These are phyloP conservation scores for Triplophysa bombifrons DNA, from an alignment of 2,797 vertebrate genomes.

Conservation along the genomic window DNA sequence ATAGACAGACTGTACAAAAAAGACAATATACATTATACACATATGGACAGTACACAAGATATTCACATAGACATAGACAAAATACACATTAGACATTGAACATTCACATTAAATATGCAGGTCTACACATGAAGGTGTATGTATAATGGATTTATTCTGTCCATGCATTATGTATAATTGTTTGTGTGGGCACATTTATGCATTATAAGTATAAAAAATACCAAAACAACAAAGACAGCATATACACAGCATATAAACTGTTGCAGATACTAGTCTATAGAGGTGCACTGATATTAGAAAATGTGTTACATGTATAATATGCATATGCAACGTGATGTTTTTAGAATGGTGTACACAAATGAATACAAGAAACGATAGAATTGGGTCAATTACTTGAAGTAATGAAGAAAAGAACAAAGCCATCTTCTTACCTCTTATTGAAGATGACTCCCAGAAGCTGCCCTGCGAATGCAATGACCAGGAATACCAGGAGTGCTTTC, in stretches of 20 bases:
- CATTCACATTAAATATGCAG: no score
- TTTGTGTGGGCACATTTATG: no score
- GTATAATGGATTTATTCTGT: background rate
- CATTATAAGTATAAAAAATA: background rate
- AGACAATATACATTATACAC: no score
- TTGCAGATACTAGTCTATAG: no score
- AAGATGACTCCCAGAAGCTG: conserved; percentile 86
- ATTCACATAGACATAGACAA: no score
- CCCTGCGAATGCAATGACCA: conserved; percentile 82
- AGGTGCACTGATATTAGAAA: no score
- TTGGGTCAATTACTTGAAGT: no score
- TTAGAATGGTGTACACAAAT: no score
- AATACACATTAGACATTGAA: no score
- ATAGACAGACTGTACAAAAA: no score
- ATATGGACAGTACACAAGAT: no score
- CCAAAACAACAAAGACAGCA: background rate
- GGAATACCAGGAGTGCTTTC: conserved; percentile 82
- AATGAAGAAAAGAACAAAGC: background rate
- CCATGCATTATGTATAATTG: no score
- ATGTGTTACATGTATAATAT: background rate
- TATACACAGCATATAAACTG: background rate
- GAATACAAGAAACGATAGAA: background rate
- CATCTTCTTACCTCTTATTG: conserved; percentile 79
- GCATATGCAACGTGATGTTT: background rate
- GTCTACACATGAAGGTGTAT: background rate